phyloP scores from a whole-genome alignment of 2,113 vertebrate species.

The Mirza zaza region DNA sequence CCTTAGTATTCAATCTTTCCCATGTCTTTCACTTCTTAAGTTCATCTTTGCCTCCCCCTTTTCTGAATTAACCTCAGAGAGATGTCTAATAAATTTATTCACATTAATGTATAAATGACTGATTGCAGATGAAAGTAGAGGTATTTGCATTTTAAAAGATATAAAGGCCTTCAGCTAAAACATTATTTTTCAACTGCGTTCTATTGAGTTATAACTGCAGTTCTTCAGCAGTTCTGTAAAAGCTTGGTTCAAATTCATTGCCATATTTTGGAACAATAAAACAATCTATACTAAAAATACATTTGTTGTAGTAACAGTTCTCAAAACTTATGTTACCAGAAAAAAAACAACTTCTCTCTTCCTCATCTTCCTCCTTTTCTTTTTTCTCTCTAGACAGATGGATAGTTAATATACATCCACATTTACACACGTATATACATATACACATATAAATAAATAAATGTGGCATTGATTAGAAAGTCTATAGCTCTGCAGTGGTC shows the following conservation, averaged over 20 bases:
- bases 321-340: background rate
- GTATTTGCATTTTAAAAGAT: conserved; percentile 74
- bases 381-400: background rate
- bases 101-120: conserved; percentile 73
- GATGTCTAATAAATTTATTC: conserved; percentile 67
- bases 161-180: conserved; percentile 69
- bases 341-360: background rate
- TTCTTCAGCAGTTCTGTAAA: conserved; percentile 50
- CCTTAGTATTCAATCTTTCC: background rate
- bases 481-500: background rate
- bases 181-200: conserved; percentile 68
- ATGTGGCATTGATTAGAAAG: background rate
- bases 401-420: background rate
- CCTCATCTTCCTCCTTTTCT: background rate
- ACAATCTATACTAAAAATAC: background rate
- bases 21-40: background rate
- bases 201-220: conserved; percentile 49
- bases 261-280: conserved; percentile 1
- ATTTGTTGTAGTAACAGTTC: background rate
- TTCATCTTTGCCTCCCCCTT: conserved; percentile 27
- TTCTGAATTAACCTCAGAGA: conserved; percentile 66
- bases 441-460: background rate
- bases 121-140: conserved; percentile 60
- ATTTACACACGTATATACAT: background rate
- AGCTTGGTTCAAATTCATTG: background rate